These are phyloP conservation scores for Phoenoteleia sp. DNA, from an alignment of 2,888 invertebrate species.

Conservation along the genomic window DNA sequence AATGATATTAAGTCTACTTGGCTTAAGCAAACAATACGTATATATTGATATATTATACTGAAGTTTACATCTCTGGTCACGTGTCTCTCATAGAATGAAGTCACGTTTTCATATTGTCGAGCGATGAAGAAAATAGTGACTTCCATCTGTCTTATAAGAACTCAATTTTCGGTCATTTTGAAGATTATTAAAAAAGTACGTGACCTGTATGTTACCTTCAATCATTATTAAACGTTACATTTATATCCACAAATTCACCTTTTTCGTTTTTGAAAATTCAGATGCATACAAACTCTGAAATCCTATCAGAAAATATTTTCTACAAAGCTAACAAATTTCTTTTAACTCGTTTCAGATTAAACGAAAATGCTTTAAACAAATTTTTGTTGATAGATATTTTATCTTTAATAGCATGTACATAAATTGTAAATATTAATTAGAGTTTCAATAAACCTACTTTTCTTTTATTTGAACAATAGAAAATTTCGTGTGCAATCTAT, in stretches of 20 bases:
- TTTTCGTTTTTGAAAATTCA: too few species aligned
- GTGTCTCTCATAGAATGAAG: constrained; percentile 45
- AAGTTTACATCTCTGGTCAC: constrained; percentile 46
- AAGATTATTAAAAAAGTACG: constrained; percentile 64
- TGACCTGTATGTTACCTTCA: constrained; percentile 31
- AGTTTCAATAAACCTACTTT: too few species aligned
- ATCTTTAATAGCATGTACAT: too few species aligned
- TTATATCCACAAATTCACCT: constrained; percentile 14
- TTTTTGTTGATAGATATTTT: too few species aligned
- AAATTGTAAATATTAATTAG: too few species aligned
- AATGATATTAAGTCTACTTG: background rate
- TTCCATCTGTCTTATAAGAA: constrained; percentile 54
- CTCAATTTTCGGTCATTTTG: constrained; percentile 46
- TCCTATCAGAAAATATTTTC: too few species aligned
- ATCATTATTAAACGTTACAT: constrained; percentile 29
- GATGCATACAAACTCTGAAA: too few species aligned
- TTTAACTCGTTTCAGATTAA: too few species aligned
- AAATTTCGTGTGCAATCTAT: too few species aligned
- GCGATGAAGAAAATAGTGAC: constrained; percentile 43
- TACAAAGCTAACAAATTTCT: background rate
- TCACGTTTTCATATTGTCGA: constrained; percentile 59
- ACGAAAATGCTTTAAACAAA: too few species aligned
- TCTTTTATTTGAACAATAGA: too few species aligned
- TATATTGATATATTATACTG: constrained; percentile 44
- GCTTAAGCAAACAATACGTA: background rate